Conservation (phyloP, 2,888 invertebrate genomes). For the Aleiodes testaceus region DNA sequence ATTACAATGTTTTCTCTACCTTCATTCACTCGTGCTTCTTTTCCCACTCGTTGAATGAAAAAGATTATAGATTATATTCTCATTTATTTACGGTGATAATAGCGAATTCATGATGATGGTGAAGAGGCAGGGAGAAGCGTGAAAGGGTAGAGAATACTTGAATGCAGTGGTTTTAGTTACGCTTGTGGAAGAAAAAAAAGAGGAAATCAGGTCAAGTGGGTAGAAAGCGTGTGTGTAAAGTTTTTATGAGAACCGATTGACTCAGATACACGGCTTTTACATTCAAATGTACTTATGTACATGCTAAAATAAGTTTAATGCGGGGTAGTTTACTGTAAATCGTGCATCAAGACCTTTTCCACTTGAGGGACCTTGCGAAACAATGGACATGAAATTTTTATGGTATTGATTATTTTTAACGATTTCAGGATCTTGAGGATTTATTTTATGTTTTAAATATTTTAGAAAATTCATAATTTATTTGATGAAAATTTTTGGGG, state of each 20-base stretch:
- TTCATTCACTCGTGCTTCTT: too few species aligned
- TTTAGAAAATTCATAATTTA: background rate
- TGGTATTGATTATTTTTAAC: background rate
- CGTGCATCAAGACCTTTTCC: background rate
- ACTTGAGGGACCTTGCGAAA: conserved; percentile 8
- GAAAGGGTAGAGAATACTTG: background rate
- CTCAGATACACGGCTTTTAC: conserved; percentile 22
- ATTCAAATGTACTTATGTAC: conserved; percentile 19
- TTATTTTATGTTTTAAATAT: background rate
- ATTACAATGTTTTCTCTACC: too few species aligned
- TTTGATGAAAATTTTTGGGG: background rate
- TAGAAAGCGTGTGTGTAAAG: conserved; percentile 58
- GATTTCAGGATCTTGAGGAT: background rate
- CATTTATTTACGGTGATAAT: too few species aligned
- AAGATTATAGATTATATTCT: too few species aligned
- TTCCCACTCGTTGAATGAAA: too few species aligned
- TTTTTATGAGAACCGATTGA: conserved; percentile 59
- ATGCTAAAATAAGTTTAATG: conserved; percentile 6
- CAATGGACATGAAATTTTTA: background rate
- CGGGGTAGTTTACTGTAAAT: conserved; percentile 16
- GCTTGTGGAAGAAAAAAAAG: conserved; percentile 44
- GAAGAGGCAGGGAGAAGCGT: background rate
- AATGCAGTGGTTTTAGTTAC: conserved; percentile 40
- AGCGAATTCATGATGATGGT: background rate
- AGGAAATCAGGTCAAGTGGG: conserved; percentile 63